Evolutionary conservation across 2,888 invertebrate species (phyloP), one percentile per base, ranked within the genome.

Genomic region (Diarsia dahlii): DNA sequence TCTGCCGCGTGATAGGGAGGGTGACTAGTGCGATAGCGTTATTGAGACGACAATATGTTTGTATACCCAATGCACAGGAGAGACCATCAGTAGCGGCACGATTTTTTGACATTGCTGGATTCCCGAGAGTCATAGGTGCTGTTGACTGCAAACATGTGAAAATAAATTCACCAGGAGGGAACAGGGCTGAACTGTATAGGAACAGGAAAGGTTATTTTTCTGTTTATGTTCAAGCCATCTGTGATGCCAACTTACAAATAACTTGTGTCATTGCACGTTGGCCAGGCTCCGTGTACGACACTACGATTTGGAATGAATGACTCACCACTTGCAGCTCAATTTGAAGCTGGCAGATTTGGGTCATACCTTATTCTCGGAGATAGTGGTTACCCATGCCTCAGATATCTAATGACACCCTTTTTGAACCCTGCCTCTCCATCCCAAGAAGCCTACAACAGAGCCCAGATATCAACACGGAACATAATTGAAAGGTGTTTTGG

Each of bases 191-290:
- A 23, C 23, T 64, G 10, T 46, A 23, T 23, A 64, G 23, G 23
- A 46, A 23, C 5, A 46, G 64, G 10, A 46, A 23, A 23, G 64
- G 6, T 4, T 46, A 46, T 64, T 64, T 64, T 63, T 63, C 64
- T 9, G 18, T 64, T 9, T 46, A 46, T 46, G 64, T 64, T 9
- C 64, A 64, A 64, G 46, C 23, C 9, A 39, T 23, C 15, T 64
- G 64, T n/a, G 46, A 64, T 23, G n/a, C 64, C 8, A 64, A 46
- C 10, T 64, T 64, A 46, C 9, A 46, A 64, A 64, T 39, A 39
- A 62, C 20, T 10, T 39, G 62, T 39, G 39, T 62, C 39, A 62
- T 28, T 28, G 5, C 58, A 58, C 39, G 39, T 39, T 39, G 39
- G 39, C 39, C 39, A 39, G 39, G 39, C 5, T 39, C 39, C 39